phyloP scores from a whole-genome alignment of 1,140 invertebrate genomes.

The Coptotermes formosanus region DNA sequence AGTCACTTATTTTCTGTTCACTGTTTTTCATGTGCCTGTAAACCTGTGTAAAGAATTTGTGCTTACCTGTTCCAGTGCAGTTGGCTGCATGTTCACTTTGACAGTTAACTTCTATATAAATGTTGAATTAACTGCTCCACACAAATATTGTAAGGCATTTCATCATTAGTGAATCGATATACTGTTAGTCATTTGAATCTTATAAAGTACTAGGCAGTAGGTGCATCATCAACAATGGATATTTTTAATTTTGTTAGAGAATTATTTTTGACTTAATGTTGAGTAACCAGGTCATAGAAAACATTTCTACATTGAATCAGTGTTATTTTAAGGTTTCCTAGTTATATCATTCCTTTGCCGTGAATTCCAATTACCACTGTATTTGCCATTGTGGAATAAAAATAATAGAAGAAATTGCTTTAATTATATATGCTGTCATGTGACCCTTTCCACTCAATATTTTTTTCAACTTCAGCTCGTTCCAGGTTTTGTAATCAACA shows the following conservation, averaged over 20 bases:
- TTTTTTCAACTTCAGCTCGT: too few relatives aligned
- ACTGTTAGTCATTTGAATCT: neutral
- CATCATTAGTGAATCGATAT: neutral
- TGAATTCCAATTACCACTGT: neutral
- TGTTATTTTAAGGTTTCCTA: neutral
- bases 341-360: neutral
- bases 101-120: neutral
- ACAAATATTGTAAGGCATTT: neutral
- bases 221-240: neutral
- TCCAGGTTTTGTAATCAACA: too few relatives aligned
- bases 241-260: neutral
- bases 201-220: neutral
- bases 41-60: neutral
- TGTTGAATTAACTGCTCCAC: neutral
- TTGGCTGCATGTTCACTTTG: neutral
- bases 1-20: neutral
- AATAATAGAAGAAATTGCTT: too few relatives aligned
- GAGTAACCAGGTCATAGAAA: neutral
- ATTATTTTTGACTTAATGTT: neutral
- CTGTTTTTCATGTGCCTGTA: constrained; percentile 15
- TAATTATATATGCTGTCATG: too few relatives aligned
- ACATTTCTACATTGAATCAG: neutral
- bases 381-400: constrained; percentile 3
- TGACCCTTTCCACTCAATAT: too few relatives aligned
- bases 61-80: neutral